Evolutionary conservation across 2,797 vertebrate species (phyloP).

Genomic region (Remorina albescens): DNA sequence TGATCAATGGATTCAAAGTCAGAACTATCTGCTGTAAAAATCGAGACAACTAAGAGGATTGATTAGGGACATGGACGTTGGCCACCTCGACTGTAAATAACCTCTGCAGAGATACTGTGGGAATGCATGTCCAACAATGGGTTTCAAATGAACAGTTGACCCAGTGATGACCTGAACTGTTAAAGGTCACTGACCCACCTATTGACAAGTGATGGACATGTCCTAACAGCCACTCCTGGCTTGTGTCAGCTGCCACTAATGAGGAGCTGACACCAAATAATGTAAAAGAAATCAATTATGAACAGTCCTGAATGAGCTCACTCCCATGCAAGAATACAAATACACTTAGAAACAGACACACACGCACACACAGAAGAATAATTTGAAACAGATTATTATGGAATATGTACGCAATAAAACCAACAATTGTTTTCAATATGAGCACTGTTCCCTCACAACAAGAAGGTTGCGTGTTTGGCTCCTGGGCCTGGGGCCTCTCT

Average conservation of each 20-base stretch:
- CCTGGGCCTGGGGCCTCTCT: no score
- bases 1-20: not conserved
- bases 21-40: not conserved
- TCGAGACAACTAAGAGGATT: constrained; percentile 19
- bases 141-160: constrained; percentile 46
- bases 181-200: constrained; percentile 60
- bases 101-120: constrained; percentile 43
- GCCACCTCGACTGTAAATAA: constrained; percentile 52
- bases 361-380: not conserved
- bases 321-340: not conserved
- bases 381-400: not conserved
- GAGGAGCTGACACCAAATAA: constrained; percentile 19
- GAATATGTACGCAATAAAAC: not conserved
- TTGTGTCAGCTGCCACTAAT: constrained; percentile 38
- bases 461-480: no score
- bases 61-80: not conserved
- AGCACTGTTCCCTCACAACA: no score
- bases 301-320: not conserved
- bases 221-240: constrained; percentile 32
- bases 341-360: not conserved
- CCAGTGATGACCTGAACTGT: constrained; percentile 46
- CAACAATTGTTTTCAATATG: not conserved
- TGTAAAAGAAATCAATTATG: not conserved
- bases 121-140: constrained; percentile 37
- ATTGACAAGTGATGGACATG: constrained; percentile 31